Evolutionary conservation across 2,888 invertebrate species (phyloP).

Genomic region (Strigamia maritima): DNA sequence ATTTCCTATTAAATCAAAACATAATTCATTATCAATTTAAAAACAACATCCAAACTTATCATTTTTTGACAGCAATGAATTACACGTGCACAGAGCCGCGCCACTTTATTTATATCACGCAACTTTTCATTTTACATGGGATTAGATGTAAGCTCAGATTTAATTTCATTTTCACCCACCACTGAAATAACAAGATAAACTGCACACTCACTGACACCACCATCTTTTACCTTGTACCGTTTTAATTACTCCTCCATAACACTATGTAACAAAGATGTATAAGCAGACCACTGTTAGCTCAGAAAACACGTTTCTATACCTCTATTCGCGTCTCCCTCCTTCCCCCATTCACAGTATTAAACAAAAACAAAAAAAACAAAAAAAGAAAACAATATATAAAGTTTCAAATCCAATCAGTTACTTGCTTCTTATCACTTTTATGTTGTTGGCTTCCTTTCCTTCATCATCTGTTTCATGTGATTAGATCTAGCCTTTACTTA

Average conservation of each 20-base stretch:
- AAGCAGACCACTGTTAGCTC: neutral
- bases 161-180: slow-evolving; percentile 10
- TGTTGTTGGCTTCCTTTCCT: slow-evolving; percentile 1
- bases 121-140: slow-evolving; percentile 11
- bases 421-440: neutral
- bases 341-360: neutral
- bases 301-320: neutral
- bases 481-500: neutral
- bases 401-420: slow-evolving; percentile 13
- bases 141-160: slow-evolving; percentile 10
- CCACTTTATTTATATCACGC: neutral
- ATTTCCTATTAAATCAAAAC: neutral
- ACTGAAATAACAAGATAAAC: slow-evolving; percentile 15
- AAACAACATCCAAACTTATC: neutral
- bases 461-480: slow-evolving; percentile 7
- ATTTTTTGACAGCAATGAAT: slow-evolving; percentile 2
- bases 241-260: slow-evolving; percentile 10
- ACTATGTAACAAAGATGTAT: slow-evolving; percentile 9
- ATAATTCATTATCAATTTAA: neutral
- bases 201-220: slow-evolving; percentile 5
- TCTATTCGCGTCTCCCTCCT: neutral
- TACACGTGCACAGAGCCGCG: neutral
- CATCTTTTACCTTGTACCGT: slow-evolving; percentile 4
- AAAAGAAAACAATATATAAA: neutral
- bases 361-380: neutral